Percentiles rank a stretch among this genome's conserved stretches.
These are phyloP conservation scores for Tetranychus truncatus DNA, from an alignment of 2,888 invertebrate genomes.

Conservation along the genomic window DNA sequence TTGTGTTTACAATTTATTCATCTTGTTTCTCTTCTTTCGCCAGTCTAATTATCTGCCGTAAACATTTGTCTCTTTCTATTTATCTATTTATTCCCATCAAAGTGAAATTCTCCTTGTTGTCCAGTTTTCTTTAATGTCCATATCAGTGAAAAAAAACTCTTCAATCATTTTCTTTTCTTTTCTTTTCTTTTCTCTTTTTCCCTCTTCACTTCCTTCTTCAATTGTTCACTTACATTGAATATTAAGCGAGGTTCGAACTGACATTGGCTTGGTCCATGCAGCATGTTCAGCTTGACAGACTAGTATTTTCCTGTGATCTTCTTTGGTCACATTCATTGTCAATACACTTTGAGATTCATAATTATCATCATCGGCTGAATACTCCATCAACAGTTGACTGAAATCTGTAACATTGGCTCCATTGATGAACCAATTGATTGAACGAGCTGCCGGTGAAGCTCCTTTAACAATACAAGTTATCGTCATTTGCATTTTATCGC, in stretches of 20 bases:
- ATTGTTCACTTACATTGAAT: slow-evolving; percentile 46
- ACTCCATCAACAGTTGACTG: slow-evolving; percentile 27
- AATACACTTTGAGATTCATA: slow-evolving; percentile 41
- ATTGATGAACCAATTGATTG: slow-evolving; percentile 43
- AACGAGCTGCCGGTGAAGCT: slow-evolving; percentile 48
- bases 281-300: slow-evolving; percentile 58
- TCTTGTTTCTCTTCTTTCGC: not conserved
- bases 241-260: slow-evolving; percentile 41
- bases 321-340: slow-evolving; percentile 53
- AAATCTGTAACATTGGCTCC: slow-evolving; percentile 26
- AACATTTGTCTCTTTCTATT: slow-evolving; percentile 2
- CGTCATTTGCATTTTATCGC: not conserved
- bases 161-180: not conserved
- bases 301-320: slow-evolving; percentile 68
- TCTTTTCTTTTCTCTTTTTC: not conserved
- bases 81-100: slow-evolving; percentile 5
- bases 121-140: too few species aligned
- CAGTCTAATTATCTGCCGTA: not conserved
- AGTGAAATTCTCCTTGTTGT: not conserved
- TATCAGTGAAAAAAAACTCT: too few species aligned
- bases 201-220: not conserved
- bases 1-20: not conserved
- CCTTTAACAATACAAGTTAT: slow-evolving; percentile 38
- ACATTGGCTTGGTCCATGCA: slow-evolving; percentile 41
- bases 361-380: slow-evolving; percentile 26